Percentiles rank a stretch among this genome's conserved stretches.
These are phyloP conservation scores for Pharmacophagus antenor DNA, from an alignment of 2,888 invertebrate genomes.

Conservation along the genomic window DNA sequence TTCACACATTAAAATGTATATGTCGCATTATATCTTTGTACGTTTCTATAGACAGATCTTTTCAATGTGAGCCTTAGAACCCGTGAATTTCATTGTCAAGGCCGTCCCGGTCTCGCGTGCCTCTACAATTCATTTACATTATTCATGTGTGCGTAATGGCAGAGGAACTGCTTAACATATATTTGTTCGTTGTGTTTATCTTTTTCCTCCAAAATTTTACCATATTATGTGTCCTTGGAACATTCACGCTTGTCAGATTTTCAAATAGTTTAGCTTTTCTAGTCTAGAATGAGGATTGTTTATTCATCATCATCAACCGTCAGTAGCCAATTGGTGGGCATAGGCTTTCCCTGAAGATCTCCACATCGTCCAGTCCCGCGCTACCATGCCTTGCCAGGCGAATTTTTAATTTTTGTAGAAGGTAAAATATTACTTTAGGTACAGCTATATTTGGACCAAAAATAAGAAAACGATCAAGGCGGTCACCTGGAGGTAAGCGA, in stretches of 20 bases:
- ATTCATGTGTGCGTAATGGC: slow-evolving; percentile 30
- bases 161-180: slow-evolving; percentile 13
- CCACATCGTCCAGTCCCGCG: too few species aligned
- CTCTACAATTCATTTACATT: slow-evolving; percentile 35
- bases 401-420: too few species aligned
- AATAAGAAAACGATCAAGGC: too few species aligned
- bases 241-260: not conserved
- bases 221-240: not conserved
- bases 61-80: slow-evolving; percentile 50
- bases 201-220: slow-evolving; percentile 8
- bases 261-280: not conserved
- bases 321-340: too few species aligned
- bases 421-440: too few species aligned
- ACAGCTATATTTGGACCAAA: too few species aligned
- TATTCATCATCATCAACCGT: too few species aligned
- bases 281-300: too few species aligned
- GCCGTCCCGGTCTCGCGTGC: slow-evolving; percentile 40
- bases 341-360: too few species aligned
- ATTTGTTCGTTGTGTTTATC: slow-evolving; percentile 1
- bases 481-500: too few species aligned
- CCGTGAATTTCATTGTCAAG: slow-evolving; percentile 49
- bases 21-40: not conserved
- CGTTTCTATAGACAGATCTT: not conserved
- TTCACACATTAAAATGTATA: too few species aligned
- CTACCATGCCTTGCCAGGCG: too few species aligned